phyloP scores from a whole-genome alignment of 2,888 invertebrate species.

The Formica aserva region DNA sequence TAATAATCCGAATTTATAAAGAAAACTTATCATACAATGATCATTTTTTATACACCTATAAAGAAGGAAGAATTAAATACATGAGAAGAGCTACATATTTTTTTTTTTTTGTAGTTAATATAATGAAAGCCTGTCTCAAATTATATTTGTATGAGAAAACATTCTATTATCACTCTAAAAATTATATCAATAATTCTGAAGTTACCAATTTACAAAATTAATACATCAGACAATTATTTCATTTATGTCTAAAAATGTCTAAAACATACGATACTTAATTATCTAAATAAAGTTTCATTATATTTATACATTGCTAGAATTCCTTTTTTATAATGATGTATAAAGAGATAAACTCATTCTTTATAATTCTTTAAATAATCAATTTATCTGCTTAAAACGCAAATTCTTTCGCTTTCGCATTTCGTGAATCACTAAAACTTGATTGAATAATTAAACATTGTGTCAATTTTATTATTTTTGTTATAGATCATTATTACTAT shows the following conservation, averaged over 20 bases:
- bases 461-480: constrained; percentile 2
- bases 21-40: neutral
- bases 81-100: neutral
- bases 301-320: neutral
- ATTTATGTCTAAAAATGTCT: neutral
- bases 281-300: neutral
- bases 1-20: neutral
- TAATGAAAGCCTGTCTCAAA: neutral
- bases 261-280: neutral
- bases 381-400: neutral
- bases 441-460: neutral
- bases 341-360: neutral
- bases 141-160: neutral
- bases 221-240: neutral
- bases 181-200: neutral
- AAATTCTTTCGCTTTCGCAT: neutral
- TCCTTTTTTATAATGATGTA: neutral
- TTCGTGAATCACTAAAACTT: neutral
- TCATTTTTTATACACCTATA: neutral
- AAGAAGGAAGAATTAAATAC: neutral
- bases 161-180: neutral
- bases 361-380: neutral
- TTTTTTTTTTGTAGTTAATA: neutral
- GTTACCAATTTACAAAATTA: neutral
- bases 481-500: neutral